Evolutionary conservation across 64 coral and sea anemone genomes (phyloP), one percentile per base, ranked within the genome.

Genomic region (Stichodactyla mertensii): DNA sequence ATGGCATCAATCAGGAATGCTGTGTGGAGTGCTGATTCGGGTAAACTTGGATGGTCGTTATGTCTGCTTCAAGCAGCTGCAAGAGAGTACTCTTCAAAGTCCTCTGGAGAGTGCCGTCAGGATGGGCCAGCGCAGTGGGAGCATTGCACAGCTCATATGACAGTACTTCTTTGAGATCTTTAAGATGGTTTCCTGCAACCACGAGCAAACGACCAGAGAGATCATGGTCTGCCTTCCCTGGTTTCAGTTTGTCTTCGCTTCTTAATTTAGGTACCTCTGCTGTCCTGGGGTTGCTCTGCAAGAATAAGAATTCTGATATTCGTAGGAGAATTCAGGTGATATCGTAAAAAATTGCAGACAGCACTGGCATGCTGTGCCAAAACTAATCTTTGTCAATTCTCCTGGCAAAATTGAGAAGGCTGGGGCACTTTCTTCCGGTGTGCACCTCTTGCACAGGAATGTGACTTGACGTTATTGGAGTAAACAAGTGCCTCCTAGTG

Each of bases 41-140:
- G 26, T 20, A 52, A 55, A 28, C 7, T 36, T 0, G 57, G 79
- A 20, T 92, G 52, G 15, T 88, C 77, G 28, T 67, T 23, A 82
- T 60, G 16, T 19, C 79, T 82, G 26, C 51, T 28, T 82, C 79
- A 12, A 82, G 16, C 11, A 12, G 36, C 28, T 51, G 31, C 19
- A 82, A 31, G 28, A 91, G 54, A 31, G 23, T 55, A 53, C 84
- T 91, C 71, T 91, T 86, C 20, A 84, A 85, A 24, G 79, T 82
- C 26, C 6, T 82, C 51, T 28, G 26, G 7, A 82, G 79, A 19
- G 79, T 36, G 36, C 79, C 79, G 71, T 91, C 83, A 36, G 79
- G 14, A 52, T 82, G 79, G 7, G 79, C 79, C 7, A 82, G 79
- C 13, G 4, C 22, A 82, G 23, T 66, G 51, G 88, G 88, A 26